Evolutionary conservation across 2,113 vertebrate genomes (phyloP).

Genomic region (Mustela lutreola): DNA sequence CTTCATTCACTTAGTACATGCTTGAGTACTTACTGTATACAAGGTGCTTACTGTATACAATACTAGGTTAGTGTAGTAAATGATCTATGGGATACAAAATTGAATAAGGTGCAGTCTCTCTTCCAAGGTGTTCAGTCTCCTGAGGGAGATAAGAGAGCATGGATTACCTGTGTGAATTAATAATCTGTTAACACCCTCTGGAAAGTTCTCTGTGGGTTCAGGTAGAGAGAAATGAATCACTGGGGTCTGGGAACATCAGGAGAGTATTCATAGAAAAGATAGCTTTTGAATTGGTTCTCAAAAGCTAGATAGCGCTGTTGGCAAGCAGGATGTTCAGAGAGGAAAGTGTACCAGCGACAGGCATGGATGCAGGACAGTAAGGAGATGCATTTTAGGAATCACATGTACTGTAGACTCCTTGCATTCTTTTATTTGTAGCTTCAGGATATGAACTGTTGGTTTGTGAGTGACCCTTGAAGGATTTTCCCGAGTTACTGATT

Average conservation of each 20-base stretch:
- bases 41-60: neutral
- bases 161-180: slow-evolving; percentile 31
- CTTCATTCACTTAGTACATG: slow-evolving; percentile 31
- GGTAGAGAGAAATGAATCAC: slow-evolving; percentile 5
- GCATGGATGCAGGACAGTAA: neutral
- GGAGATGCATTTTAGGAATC: slow-evolving; percentile 24
- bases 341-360: neutral
- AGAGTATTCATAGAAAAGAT: slow-evolving; percentile 10
- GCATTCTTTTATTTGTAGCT: slow-evolving; percentile 40
- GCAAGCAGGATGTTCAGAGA: neutral
- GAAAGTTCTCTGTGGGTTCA: neutral
- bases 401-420: neutral
- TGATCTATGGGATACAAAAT: neutral
- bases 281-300: slow-evolving; percentile 21
- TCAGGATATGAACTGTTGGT: neutral
- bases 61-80: neutral
- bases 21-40: neutral
- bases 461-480: slow-evolving; percentile 12
- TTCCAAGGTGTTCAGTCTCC: neutral
- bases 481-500: slow-evolving; percentile 44
- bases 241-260: neutral
- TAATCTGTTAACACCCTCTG: neutral
- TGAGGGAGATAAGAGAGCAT: neutral
- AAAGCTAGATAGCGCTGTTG: slow-evolving; percentile 1
- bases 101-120: neutral